Evolutionary conservation across 2,113 vertebrate species (phyloP), one percentile per base, ranked within the genome.

Genomic region (Peromyscus maniculatus): DNA sequence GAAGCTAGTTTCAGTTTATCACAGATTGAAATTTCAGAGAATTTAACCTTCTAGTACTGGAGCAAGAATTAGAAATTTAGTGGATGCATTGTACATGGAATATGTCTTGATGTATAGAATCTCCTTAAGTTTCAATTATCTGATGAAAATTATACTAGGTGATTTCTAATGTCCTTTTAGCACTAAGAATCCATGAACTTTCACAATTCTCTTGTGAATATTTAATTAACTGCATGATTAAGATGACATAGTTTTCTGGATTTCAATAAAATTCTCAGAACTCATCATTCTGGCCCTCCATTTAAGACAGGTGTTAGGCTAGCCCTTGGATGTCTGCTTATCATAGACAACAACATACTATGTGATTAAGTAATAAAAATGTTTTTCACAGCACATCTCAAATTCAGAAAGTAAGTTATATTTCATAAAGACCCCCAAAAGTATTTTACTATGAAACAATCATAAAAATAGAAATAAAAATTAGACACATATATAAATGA

Each of bases 241-340:
- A 78, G 12, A 67, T 77, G 3, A 89, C 33, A 87, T 46, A 3
- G 9, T 26, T 19, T n/a, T 11, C 49, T 0, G 6, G 31, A 72
- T 36, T 88, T 33, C 49, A 80, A 91, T 52, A 89, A 72, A 87
- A 93, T 67, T 75, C 46, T 93, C 91, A 57, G 49, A 93, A 66
- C 16, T 82, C 21, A 71, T 86, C 52, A 78, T 49, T 66, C 24
- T 55, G 49, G 15, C 7, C n/a, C 24, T 86, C 1, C 36, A 9
- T 69, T 64, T 33, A 12, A 91, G 21, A 9, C 10, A 74, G n/a
- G 64, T 13, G 4, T 55, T 33, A n/a, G 21, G 66, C 1, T 75
- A 55, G 19, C 11, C 11, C 75, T 86, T n/a, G 28, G 5, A 62
- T 36, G 0, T 87, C 10, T 43, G 7, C 33, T 22, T 67, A 28